Evolutionary conservation across 2,888 invertebrate genomes (phyloP).

Genomic region (Clepsis dumicolana): DNA sequence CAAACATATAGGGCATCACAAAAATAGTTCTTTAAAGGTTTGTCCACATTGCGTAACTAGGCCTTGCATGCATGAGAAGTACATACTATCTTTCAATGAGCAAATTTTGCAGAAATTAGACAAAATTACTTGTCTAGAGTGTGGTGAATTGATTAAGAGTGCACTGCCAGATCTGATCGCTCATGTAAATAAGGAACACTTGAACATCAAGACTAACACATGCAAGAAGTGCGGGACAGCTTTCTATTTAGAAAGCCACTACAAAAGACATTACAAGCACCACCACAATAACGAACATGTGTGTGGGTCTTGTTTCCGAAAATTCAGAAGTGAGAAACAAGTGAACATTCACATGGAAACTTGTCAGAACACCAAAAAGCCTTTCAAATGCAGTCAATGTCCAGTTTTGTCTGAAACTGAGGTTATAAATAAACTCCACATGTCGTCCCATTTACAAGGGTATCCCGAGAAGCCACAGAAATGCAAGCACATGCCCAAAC

Average conservation of each 20-base stretch:
- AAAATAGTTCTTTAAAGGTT: background rate
- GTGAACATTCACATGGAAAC: conserved; percentile 12
- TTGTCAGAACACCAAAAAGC: conserved; percentile 7
- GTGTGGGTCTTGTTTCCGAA: conserved; percentile 15
- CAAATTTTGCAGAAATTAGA: background rate
- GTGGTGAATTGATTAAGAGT: background rate
- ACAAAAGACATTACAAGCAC: conserved; percentile 23
- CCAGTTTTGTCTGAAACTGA: conserved; percentile 19
- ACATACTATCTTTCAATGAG: conserved; percentile 6
- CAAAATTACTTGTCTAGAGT: conserved; percentile 19
- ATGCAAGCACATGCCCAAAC: background rate
- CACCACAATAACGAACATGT: conserved; percentile 11
- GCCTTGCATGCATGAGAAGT: conserved; percentile 30
- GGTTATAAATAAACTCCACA: background rate
- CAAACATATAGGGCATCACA: conserved; percentile 25
- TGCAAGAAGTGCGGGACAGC: conserved; percentile 26
- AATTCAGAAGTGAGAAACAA: conserved; percentile 17
- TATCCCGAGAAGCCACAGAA: background rate
- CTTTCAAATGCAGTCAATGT: conserved; percentile 18
- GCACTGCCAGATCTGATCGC: conserved; percentile 13
- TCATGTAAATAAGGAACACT: conserved; percentile 37
- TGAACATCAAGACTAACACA: conserved; percentile 17
- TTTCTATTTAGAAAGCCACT: conserved; percentile 19
- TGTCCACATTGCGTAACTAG: conserved; percentile 18
- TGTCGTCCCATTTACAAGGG: background rate